Conservation (phyloP, 2,888 invertebrate species). For the Clitarchus hookeri region DNA sequence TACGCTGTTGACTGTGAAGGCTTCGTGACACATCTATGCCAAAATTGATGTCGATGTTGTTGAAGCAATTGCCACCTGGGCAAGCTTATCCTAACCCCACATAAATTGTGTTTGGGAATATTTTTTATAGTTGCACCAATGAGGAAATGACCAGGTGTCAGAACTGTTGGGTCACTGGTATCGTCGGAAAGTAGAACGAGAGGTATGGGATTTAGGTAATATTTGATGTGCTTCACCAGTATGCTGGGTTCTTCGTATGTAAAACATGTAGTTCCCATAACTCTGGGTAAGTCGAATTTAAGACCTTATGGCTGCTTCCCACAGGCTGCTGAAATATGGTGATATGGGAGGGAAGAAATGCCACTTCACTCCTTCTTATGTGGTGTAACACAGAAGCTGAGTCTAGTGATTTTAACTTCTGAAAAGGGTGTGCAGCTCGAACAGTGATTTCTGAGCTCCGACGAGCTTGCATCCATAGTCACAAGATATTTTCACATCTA, state of each 20-base stretch:
- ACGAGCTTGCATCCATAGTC: conserved; percentile 27
- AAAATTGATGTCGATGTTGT: conserved; percentile 41
- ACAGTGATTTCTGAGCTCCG: not conserved
- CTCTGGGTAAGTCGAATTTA: conserved; percentile 41
- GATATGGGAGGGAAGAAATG: conserved; percentile 48
- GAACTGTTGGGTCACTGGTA: conserved; percentile 45
- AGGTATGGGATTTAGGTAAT: conserved; percentile 49
- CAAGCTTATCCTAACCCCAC: conserved; percentile 31
- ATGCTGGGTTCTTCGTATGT: conserved; percentile 49
- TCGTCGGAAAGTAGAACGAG: conserved; percentile 46
- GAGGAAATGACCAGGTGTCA: conserved; percentile 49
- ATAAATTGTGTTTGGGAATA: conserved; percentile 42
- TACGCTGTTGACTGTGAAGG: too few relatives aligned
- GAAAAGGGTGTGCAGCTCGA: not conserved
- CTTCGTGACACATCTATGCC: too few relatives aligned
- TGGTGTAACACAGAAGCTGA: conserved; percentile 27
- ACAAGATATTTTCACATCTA: conserved; percentile 26
- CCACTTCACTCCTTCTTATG: conserved; percentile 44
- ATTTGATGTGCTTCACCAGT: conserved; percentile 48
- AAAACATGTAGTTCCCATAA: conserved; percentile 47
- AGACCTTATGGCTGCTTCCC: conserved; percentile 50
- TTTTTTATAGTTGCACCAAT: conserved; percentile 44
- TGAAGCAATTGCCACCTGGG: conserved; percentile 40
- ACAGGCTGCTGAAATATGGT: conserved; percentile 50
- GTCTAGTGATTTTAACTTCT: not conserved